Conservation (phyloP, 1,140 invertebrate genomes). For the Cydia strobilella region DNA sequence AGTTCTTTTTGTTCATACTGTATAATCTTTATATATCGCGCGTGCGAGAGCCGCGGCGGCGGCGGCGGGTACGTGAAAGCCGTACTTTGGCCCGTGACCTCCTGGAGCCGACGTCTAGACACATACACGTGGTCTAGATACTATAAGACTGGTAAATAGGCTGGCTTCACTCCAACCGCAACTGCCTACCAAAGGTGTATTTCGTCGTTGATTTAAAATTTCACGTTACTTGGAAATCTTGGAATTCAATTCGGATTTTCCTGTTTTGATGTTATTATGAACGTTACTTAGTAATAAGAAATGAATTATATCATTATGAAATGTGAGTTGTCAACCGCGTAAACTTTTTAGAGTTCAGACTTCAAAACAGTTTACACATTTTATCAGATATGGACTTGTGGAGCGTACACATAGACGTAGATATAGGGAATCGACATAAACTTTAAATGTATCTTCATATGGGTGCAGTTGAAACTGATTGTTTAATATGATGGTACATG, state of each 20-base stretch:
- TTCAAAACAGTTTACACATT: no score
- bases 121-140: constrained; percentile 74
- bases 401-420: no score
- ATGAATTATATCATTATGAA: no score
- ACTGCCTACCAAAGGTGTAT: constrained; percentile 33
- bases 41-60: constrained; percentile 5
- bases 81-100: constrained; percentile 63
- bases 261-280: background rate
- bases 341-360: no score
- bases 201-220: constrained; percentile 1
- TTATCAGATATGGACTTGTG: no score
- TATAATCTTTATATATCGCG: background rate
- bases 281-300: background rate
- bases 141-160: constrained; percentile 62
- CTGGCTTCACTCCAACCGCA: constrained; percentile 59
- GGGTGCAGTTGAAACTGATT: no score
- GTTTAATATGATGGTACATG: no score
- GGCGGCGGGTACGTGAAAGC: constrained; percentile 61
- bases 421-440: no score
- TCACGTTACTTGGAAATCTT: background rate
- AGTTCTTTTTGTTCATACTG: background rate
- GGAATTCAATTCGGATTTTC: background rate
- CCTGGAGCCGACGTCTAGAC: constrained; percentile 75
- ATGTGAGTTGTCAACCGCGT: no score
- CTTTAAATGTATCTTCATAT: no score